Evolutionary conservation across 2,888 invertebrate species (phyloP).

Genomic region (Ornithoptera priamus): DNA sequence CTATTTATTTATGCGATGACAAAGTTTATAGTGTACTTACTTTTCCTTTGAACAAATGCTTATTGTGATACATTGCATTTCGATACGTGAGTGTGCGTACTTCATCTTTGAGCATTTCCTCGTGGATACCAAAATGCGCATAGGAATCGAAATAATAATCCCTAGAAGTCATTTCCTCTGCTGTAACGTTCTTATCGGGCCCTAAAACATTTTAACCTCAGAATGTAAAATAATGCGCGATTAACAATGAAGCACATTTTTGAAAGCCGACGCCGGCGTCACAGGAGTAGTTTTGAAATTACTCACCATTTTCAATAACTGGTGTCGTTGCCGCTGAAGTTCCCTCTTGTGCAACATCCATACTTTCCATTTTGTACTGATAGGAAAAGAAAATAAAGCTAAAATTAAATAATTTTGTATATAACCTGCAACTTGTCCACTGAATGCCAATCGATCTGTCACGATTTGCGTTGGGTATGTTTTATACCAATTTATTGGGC

Average conservation of each 20-base stretch:
- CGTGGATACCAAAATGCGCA: conserved; percentile 99
- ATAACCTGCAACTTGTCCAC: conserved; percentile 63
- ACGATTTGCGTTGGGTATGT: conserved; percentile 36
- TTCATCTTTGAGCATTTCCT: conserved; percentile 99
- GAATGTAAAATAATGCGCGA: conserved; percentile 38
- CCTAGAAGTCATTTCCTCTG: conserved; percentile 99
- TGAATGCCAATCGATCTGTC: conserved; percentile 69
- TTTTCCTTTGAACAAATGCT: conserved; percentile 96
- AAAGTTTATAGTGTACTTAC: conserved; percentile 52
- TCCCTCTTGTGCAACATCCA: conserved; percentile 74
- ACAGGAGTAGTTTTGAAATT: conserved; percentile 28
- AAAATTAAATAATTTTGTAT: conserved; percentile 43
- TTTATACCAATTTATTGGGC: conserved; percentile 30
- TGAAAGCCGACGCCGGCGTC: conserved; percentile 46
- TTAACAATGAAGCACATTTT: conserved; percentile 66
- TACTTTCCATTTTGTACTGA: conserved; percentile 70
- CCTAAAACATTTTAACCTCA: conserved; percentile 48
- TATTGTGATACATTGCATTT: conserved; percentile 99
- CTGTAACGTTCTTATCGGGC: conserved; percentile 81
- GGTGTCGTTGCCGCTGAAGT: conserved; percentile 68
- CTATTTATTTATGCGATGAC: neutral
- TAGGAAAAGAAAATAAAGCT: conserved; percentile 45
- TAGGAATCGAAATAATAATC: conserved; percentile 99
- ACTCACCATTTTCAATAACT: conserved; percentile 71
- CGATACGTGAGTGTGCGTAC: conserved; percentile 98